Evolutionary conservation across 30 jellyfish, hydroid and myxozoan genomes (phyloP).

Genomic region (Sanderia malayensis): DNA sequence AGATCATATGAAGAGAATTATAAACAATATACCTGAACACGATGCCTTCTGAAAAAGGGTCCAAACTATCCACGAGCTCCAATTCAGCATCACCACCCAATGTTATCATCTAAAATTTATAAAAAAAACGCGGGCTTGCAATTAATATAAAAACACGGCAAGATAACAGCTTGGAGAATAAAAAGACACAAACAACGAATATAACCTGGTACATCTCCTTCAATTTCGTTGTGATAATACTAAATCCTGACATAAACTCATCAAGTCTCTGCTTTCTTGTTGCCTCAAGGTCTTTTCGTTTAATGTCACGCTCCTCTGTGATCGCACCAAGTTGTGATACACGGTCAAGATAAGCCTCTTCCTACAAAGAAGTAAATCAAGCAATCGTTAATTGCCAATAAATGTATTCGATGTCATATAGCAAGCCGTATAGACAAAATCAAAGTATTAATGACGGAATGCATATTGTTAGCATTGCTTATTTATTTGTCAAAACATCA

Average conservation of each 20-base stretch:
- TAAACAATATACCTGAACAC: slow-evolving; percentile 94
- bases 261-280: slow-evolving; percentile 78
- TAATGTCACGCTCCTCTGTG: slow-evolving; percentile 81
- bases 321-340: slow-evolving; percentile 81
- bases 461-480: no score
- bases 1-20: no score
- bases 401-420: no score
- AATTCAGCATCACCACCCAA: slow-evolving; percentile 98
- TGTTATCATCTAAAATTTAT: slow-evolving; percentile 68
- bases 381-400: background rate
- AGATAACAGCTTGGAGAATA: no score
- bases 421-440: no score
- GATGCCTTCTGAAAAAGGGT: slow-evolving; percentile 94
- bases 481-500: no score
- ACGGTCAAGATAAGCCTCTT: slow-evolving; percentile 80
- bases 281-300: slow-evolving; percentile 73
- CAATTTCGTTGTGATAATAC: slow-evolving; percentile 78
- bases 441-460: no score
- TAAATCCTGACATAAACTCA: slow-evolving; percentile 95
- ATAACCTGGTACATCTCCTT: slow-evolving; percentile 98
- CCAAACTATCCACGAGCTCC: slow-evolving; percentile 89
- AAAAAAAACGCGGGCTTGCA: no score
- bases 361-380: slow-evolving; percentile 16
- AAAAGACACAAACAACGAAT: no score
- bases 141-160: no score